A percentile compares a stretch with the other conserved stretches of the same genome.
These are phyloP conservation scores for Atta texana DNA, from an alignment of 1,140 invertebrate species.

Conservation along the genomic window DNA sequence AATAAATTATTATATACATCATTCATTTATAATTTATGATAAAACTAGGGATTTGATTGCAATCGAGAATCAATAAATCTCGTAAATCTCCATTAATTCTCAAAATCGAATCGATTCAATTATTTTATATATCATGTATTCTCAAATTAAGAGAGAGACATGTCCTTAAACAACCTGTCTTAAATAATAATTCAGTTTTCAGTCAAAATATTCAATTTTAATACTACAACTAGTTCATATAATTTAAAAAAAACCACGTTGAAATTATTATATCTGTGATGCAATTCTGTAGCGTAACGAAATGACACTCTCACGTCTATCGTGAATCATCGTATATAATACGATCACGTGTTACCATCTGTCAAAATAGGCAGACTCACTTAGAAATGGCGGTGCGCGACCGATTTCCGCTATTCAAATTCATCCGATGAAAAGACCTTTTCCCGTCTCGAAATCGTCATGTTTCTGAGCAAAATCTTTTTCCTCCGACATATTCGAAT, in stretches of 20 bases:
- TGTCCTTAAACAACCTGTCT: background rate
- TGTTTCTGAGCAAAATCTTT: background rate
- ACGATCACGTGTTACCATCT: slow-evolving; percentile 55
- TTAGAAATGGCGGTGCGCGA: slow-evolving; percentile 71
- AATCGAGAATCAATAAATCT: background rate
- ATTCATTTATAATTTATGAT: background rate
- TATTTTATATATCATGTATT: too few species aligned
- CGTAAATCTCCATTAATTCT: background rate
- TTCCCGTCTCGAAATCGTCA: background rate
- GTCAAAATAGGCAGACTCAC: slow-evolving; percentile 75
- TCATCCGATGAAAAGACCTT: too few species aligned
- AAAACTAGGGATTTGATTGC: background rate
- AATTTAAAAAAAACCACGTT: background rate
- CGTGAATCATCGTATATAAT: slow-evolving; percentile 67
- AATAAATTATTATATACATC: background rate
- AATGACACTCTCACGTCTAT: background rate
- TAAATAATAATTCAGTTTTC: background rate
- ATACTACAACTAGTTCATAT: background rate
- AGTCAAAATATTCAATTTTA: background rate
- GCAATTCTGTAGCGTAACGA: slow-evolving; percentile 29
- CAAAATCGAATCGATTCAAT: background rate
- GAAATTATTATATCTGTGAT: background rate
- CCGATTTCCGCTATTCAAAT: slow-evolving; percentile 33
- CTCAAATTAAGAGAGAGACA: too few species aligned
- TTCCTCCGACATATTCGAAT: background rate